phyloP scores from a whole-genome alignment of 1,140 invertebrate genomes.

The Conus betulinus region DNA sequence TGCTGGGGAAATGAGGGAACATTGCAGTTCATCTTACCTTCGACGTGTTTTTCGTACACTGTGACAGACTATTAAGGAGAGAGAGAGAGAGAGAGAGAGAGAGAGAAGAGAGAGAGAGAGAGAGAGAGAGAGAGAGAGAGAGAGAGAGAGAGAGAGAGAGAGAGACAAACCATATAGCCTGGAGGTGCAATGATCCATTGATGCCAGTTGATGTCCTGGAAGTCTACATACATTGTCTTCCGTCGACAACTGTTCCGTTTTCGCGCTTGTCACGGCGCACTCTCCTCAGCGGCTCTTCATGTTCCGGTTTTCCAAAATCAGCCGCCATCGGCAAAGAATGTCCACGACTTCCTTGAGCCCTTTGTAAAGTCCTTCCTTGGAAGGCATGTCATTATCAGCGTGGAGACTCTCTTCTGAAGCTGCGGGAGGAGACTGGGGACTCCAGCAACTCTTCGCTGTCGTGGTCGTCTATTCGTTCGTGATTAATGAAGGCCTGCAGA shows the following conservation, averaged over 20 bases:
- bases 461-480: slow-evolving; percentile 39
- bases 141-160: not conserved
- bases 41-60: no score
- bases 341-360: not conserved
- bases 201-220: slow-evolving; percentile 96
- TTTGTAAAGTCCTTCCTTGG: not conserved
- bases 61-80: no score
- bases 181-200: slow-evolving; percentile 98
- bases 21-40: no score
- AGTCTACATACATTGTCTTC: slow-evolving; percentile 93
- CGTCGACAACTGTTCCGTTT: slow-evolving; percentile 87
- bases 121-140: not conserved
- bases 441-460: not conserved
- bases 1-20: no score
- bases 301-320: slow-evolving; percentile 25
- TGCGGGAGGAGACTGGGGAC: not conserved
- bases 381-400: not conserved
- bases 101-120: not conserved
- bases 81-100: no score
- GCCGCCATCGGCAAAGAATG: not conserved
- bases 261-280: slow-evolving; percentile 44
- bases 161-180: slow-evolving; percentile 84
- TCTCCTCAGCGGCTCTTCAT: slow-evolving; percentile 17
- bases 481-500: slow-evolving; percentile 55
- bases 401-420: not conserved